Percentiles rank a stretch among this genome's conserved stretches.
phyloP scores from a whole-genome alignment of 1,140 invertebrate genomes.

The Eumeta japonica region DNA sequence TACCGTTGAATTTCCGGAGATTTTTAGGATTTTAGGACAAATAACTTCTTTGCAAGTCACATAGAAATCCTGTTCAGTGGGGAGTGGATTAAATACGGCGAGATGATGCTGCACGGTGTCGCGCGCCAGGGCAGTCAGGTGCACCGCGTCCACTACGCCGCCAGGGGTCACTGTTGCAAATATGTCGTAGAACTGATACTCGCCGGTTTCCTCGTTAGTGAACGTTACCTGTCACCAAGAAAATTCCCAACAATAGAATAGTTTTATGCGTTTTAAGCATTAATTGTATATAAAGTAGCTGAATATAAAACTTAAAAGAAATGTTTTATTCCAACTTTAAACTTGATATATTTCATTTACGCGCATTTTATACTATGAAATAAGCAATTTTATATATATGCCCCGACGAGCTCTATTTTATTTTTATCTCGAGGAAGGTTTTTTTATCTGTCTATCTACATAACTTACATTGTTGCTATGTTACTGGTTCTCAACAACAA shows the following conservation, averaged over 20 bases:
- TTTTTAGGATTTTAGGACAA: slow-evolving; percentile 23
- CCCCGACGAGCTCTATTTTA: no score
- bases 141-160: slow-evolving; percentile 31
- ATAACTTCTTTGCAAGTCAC: slow-evolving; percentile 25
- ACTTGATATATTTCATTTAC: no score
- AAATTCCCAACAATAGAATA: no score
- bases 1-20: slow-evolving; percentile 38
- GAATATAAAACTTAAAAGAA: no score
- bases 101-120: slow-evolving; percentile 34
- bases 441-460: no score
- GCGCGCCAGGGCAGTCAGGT: slow-evolving; percentile 28
- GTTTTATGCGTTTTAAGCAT: background rate
- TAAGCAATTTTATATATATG: no score
- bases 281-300: slow-evolving; percentile 1
- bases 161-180: slow-evolving; percentile 25
- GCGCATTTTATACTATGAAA: no score
- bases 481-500: no score
- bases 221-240: slow-evolving; percentile 47
- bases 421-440: no score
- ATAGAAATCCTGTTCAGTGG: slow-evolving; percentile 20
- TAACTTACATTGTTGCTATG: no score
- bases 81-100: slow-evolving; percentile 29
- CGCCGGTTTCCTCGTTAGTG: slow-evolving; percentile 29
- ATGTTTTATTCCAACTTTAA: no score
- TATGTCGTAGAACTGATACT: slow-evolving; percentile 45